A percentile compares a stretch with the other conserved stretches of the same genome.
Evolutionary conservation across 2,113 vertebrate species (phyloP).

Genomic region (Raja brachyura): DNA sequence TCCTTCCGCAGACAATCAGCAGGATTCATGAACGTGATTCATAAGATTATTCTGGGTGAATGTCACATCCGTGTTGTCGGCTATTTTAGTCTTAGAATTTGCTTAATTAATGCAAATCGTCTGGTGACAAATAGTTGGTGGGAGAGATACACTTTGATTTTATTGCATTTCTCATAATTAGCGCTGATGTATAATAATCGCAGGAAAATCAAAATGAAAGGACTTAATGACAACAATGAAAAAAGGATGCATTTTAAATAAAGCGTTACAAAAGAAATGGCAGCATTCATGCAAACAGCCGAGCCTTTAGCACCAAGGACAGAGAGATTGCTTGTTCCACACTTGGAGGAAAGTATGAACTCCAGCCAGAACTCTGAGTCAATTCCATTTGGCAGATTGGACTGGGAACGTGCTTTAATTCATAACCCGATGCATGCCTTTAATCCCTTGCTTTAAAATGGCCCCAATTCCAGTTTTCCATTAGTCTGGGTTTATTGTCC

Average conservation of each 20-base stretch:
- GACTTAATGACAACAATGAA: neutral
- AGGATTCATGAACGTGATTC: neutral
- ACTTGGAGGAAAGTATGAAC: neutral
- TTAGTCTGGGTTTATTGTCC: neutral
- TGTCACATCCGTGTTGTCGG: neutral
- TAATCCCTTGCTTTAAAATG: neutral
- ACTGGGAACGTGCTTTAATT: neutral
- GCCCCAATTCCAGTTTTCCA: neutral
- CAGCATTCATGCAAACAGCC: neutral
- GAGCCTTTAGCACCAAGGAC: slow-evolving; percentile 28
- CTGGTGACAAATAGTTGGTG: neutral
- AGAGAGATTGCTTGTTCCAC: slow-evolving; percentile 34
- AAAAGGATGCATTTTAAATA: neutral
- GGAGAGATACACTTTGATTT: neutral
- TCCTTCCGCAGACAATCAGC: neutral
- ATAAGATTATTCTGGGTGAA: neutral
- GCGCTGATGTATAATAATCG: neutral
- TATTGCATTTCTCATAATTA: neutral
- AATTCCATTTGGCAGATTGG: neutral
- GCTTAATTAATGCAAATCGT: neutral
- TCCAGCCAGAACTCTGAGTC: neutral
- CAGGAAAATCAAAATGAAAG: neutral
- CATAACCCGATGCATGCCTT: neutral
- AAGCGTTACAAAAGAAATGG: neutral
- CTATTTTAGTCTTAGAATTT: neutral